A percentile compares a stretch with the other conserved stretches of the same genome.
Evolutionary conservation across 1,140 invertebrate species (phyloP).

Genomic region (Drosophila ironensis): DNA sequence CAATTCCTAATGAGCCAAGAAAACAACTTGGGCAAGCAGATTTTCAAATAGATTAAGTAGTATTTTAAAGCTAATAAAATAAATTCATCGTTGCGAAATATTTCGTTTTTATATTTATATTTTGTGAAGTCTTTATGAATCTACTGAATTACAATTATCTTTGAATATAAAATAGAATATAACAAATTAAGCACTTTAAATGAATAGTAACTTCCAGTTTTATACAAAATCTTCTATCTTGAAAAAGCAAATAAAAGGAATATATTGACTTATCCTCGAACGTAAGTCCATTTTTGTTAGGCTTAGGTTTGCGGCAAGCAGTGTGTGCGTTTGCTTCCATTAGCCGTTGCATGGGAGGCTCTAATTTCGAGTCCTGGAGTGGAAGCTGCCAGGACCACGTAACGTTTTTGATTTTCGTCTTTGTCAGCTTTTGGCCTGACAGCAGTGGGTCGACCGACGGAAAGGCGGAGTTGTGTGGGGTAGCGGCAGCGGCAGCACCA

Average conservation of each 20-base stretch:
- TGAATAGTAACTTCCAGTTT: background rate
- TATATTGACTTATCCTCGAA: conserved; percentile 1
- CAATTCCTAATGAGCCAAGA: background rate
- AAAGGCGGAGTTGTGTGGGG: background rate
- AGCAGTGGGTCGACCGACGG: conserved; percentile 21
- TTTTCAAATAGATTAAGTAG: too few species aligned
- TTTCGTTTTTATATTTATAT: too few species aligned
- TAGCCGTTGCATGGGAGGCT: conserved; percentile 74
- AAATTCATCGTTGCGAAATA: too few species aligned
- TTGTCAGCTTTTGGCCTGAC: conserved; percentile 66
- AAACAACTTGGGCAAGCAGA: background rate
- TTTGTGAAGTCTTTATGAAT: too few species aligned
- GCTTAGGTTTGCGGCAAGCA: conserved; percentile 10
- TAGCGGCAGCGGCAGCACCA: background rate
- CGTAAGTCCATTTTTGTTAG: background rate
- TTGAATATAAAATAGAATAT: too few species aligned
- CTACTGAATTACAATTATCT: too few species aligned
- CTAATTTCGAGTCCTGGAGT: conserved; percentile 70
- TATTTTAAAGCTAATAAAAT: too few species aligned
- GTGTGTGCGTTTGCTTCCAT: conserved; percentile 50
- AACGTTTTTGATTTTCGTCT: conserved; percentile 72
- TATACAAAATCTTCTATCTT: background rate
- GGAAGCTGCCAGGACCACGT: conserved; percentile 63
- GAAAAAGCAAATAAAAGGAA: background rate
- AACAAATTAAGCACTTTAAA: too few species aligned